phyloP scores from a whole-genome alignment of 2,888 invertebrate genomes.

The Nezara viridula region DNA sequence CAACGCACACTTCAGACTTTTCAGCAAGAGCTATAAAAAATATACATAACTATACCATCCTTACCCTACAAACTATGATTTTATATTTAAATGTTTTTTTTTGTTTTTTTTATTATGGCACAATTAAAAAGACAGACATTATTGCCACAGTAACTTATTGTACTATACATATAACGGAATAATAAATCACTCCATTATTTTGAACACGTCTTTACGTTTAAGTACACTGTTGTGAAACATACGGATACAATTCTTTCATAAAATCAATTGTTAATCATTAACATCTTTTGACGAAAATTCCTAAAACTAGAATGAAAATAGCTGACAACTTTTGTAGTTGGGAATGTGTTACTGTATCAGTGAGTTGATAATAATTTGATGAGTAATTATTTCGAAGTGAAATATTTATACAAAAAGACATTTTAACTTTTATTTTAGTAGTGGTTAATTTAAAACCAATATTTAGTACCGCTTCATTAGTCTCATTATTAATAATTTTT shows the following conservation, averaged over 20 bases:
- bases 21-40: constrained; percentile 58
- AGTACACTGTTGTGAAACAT: constrained; percentile 41
- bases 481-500: background rate
- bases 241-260: constrained; percentile 17
- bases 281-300: background rate
- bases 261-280: background rate
- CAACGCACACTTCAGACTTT: constrained; percentile 52
- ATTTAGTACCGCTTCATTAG: background rate
- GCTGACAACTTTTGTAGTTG: background rate
- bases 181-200: constrained; percentile 52
- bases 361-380: constrained; percentile 9
- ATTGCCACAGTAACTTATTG: constrained; percentile 56
- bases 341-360: background rate
- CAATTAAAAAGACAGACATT: constrained; percentile 56
- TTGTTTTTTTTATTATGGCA: constrained; percentile 51
- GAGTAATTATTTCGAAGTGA: constrained; percentile 10
- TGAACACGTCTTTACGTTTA: constrained; percentile 48
- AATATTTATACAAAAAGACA: background rate
- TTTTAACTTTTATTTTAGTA: background rate
- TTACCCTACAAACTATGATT: constrained; percentile 52
- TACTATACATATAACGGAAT: constrained; percentile 53
- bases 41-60: constrained; percentile 54
- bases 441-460: background rate
- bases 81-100: constrained; percentile 23
- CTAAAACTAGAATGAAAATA: background rate